These are phyloP conservation scores for Hirudinaria manillensis DNA, from an alignment of 2,888 invertebrate species.

Conservation along the genomic window DNA sequence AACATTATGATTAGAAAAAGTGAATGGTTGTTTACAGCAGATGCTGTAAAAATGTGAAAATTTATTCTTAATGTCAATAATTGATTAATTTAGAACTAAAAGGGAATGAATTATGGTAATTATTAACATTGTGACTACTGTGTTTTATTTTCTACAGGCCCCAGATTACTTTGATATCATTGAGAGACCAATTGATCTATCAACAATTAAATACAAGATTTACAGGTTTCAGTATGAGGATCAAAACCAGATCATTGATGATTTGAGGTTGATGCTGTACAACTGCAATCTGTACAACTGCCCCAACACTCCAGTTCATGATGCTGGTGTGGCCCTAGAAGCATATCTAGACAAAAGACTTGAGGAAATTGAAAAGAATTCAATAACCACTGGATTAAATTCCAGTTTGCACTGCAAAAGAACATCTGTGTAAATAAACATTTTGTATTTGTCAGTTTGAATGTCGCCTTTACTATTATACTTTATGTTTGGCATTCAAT, in stretches of 20 bases:
- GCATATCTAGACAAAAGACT: conserved; percentile 45
- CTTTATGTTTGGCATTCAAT: no score
- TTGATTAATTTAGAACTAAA: no score
- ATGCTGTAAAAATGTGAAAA: background rate
- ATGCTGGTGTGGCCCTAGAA: conserved; percentile 43
- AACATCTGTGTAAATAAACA: conserved; percentile 7
- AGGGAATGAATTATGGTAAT: no score
- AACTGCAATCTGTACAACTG: conserved; percentile 84
- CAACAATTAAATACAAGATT: conserved; percentile 76
- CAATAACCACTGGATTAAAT: background rate
- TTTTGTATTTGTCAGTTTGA: no score
- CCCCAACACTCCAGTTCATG: conserved; percentile 48
- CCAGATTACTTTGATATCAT: conserved; percentile 87
- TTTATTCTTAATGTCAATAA: background rate
- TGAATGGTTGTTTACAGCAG: no score
- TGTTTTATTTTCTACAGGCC: conserved; percentile 59
- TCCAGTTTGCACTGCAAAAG: background rate
- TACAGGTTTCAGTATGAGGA: conserved; percentile 69
- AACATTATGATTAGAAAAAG: no score
- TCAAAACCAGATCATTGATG: conserved; percentile 70
- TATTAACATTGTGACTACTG: no score
- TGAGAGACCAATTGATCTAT: conserved; percentile 85
- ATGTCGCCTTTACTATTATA: no score
- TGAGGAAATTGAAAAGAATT: conserved; percentile 44
- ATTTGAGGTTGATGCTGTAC: conserved; percentile 74